Evolutionary conservation across 1,140 invertebrate species (phyloP), one percentile per base, ranked within the genome.

Genomic region (Harpegnathos saltator): DNA sequence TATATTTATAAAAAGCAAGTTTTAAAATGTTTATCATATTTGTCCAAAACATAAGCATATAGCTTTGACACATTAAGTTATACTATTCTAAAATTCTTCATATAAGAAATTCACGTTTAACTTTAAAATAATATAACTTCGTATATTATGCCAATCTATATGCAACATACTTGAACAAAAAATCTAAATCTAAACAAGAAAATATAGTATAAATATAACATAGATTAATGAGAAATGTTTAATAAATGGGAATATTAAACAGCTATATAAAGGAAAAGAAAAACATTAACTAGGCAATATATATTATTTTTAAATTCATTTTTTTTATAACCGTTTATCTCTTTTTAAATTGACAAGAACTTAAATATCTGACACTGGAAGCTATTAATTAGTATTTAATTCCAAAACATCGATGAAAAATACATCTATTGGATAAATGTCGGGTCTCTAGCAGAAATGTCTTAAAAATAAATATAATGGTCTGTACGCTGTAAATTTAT

Each of bases 391-490:
- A 14, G 29, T 61, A 62, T 59, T 5, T 61, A 26, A 19, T 38
- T 15, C 38, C 15, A 7, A 14, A 9, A 38, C 44, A 52, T 29
- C 24, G 17, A 22, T 15, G n/a, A 15, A 1, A 19, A 44, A 65
- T 19, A 5, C 29, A 33, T 5, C 29, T 33, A 15, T 44, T 14
- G n/a, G 1, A 33, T 22, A 7, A 14, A 56, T 56, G 56, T 33
- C 14, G 38, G 5, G 56, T 56, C 26, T 59, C 50, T 15, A 12
- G 11, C 19, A n/a, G 7, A 62, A 33, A 66, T 54, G n/a, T 22
- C 19, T 22, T 24, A 52, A 52, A 75, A 75, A 69, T 69, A 74
- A 63, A 63, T 50, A 14, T 61, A 19, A 75, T 33, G 1, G n/a
- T 77, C 50, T 29, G 17, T 33, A 1, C 33, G 12, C 15, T 26